Evolutionary conservation across 2,113 vertebrate genomes (phyloP), one percentile per base, ranked within the genome.

Genomic region (Cyphomyrus discorhynchus): DNA sequence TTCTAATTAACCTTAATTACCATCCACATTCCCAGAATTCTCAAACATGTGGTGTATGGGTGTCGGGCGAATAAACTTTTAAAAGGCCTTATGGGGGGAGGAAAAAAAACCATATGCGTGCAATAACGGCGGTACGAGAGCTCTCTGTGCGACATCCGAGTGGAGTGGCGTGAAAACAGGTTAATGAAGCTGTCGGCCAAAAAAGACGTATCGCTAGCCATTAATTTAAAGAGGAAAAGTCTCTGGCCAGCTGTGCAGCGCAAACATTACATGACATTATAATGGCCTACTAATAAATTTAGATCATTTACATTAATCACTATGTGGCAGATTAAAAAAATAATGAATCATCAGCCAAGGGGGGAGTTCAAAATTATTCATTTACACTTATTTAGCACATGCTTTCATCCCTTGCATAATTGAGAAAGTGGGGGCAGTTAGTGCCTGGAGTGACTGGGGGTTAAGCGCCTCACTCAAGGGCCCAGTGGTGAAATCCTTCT

Each of bases 1-100:
- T 88, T 88, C 17, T n/a, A 62, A 88, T 88, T 88, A 88, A 62
- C 53, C 56, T 45, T 62, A 88, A 88, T 62, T 88, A 58, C 35
- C 86, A 50, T 62, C 53, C 50, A 88, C 35, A 88, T 19, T 35
- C 6, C 3, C 17, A 10, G 31, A 45, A 35, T 39, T 15, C 85
- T 66, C 87, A 31, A 62, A 66, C 31, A 24, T 42, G 7, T 88
- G 53, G 31, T 46, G 27, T 21, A 42, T 66, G 87, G 87, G 27
- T 27, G 8, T 56, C 86, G 39, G 27, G 19, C 35, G 56, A 62
- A 66, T 62, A 88, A 88, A 58, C 15, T 56, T 88, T 62, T n/a
- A 24, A 42, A 66, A 58, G n/a, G 31, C 19, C 19, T 62, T 66
- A 24, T 66, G 52, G 53, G 46, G 2, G 17, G 10, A 6, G 19